Conservation (phyloP, 2,113 vertebrate species). For the Jacana jacana region DNA sequence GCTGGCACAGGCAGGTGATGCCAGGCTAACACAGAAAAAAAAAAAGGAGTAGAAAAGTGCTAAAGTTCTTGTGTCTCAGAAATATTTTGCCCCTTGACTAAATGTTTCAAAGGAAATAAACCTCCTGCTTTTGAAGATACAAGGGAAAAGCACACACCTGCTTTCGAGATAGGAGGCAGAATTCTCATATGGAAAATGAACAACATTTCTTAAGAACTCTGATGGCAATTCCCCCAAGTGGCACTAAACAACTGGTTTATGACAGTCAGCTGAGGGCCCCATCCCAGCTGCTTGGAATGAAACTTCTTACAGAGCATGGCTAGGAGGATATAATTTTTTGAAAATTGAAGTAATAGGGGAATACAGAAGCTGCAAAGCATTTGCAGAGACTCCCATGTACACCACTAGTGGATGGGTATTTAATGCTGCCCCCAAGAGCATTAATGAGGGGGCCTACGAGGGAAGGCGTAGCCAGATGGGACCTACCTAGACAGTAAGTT, state of each 20-base stretch:
- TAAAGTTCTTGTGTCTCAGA: neutral
- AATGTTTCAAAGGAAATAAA: conserved; percentile 40
- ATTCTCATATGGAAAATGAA: neutral
- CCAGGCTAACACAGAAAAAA: neutral
- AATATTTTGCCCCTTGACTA: neutral
- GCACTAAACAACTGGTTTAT: neutral
- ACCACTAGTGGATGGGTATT: neutral
- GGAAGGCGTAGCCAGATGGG: neutral
- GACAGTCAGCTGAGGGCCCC: neutral
- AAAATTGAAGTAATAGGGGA: neutral
- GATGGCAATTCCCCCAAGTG: neutral
- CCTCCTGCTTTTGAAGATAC: neutral
- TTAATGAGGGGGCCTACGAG: neutral
- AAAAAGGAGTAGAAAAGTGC: neutral
- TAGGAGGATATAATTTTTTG: neutral
- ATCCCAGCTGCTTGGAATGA: neutral
- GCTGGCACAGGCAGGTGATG: neutral
- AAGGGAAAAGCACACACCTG: neutral
- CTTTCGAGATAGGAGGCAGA: neutral
- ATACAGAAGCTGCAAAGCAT: neutral
- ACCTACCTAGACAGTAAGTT: neutral
- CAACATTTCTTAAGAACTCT: neutral
- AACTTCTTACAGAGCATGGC: neutral
- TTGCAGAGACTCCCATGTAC: neutral
- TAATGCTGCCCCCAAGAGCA: neutral